These are phyloP conservation scores for Sinohyriopsis cumingii DNA, from an alignment of 2,888 invertebrate genomes.

Conservation along the genomic window DNA sequence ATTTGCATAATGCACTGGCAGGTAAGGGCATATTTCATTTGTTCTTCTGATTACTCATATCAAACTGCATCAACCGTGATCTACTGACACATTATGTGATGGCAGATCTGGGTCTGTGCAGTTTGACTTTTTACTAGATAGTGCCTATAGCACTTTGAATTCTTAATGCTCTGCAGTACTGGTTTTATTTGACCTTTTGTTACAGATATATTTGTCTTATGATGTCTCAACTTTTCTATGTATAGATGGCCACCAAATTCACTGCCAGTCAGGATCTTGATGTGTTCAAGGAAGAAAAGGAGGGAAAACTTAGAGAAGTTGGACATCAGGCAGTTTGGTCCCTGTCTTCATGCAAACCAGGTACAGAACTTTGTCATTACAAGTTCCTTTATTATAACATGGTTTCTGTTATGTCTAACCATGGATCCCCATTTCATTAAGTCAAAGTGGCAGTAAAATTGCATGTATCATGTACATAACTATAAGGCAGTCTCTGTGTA, in stretches of 20 bases:
- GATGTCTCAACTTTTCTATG: background rate
- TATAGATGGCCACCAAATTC: conserved; percentile 59
- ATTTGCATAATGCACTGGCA: no score
- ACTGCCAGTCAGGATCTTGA: conserved; percentile 72
- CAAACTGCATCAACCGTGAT: no score
- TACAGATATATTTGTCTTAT: no score
- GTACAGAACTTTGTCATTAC: conserved; percentile 72
- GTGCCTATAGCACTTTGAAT: no score
- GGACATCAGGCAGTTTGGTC: conserved; percentile 97
- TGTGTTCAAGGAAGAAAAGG: conserved; percentile 77
- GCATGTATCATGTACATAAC: background rate
- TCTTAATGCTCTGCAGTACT: no score
- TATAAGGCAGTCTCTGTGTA: no score
- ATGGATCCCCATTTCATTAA: background rate
- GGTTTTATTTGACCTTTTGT: no score
- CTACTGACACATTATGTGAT: no score
- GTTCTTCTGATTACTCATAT: no score
- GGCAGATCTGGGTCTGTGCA: no score
- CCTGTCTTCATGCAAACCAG: conserved; percentile 97
- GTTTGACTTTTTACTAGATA: no score
- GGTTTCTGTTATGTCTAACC: background rate
- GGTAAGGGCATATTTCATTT: no score
- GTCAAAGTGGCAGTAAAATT: background rate
- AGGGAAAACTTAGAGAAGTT: conserved; percentile 84
- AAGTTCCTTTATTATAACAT: background rate